Base-by-base conservation (phyloP, 92 coral and sea anemone species). In the Montipora capitata region DNA sequence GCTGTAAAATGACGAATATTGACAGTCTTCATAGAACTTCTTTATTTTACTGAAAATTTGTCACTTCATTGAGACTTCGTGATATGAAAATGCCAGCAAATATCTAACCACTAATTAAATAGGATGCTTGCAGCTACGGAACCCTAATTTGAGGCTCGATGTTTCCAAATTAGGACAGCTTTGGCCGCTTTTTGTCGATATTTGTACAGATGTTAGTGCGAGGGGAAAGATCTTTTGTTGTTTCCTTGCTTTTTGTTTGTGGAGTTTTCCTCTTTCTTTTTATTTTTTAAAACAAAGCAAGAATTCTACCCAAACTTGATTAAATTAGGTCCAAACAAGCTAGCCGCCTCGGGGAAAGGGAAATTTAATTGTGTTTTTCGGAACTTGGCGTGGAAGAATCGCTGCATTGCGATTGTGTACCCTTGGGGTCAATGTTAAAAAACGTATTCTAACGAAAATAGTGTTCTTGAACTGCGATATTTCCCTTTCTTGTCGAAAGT, bases 201-300 rank as follows among this genome's bases (percentile, higher is more conserved):
- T 81, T 81, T 81, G 77, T 39, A 68, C 85, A 81, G 85, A 81
- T 81, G 77, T 20, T 5, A 5, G 15, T 16, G 48, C 35, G 16
- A 17, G 16, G 41, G 35, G 35, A 14, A 80, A 13, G 41, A 14
- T 66, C n/a, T 16, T 68, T 27, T 68, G 10, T 20, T 5, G 39
- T 62, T 62, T 35, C 15, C 11, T 35, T 67, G 0, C 70, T 11
- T 20, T 45, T 4, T 43, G 10, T 66, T 40, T 40, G 8, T 17
- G 54, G 13, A 8, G 8, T 12, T 52, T 7, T n/a, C 13, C 10
- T 7, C 14, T 10, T 54, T 3, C 14, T 54, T 11, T 54, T 54
- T 54, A 54, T 7, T 54, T 3, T 48, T 48, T 5, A 48, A 48
- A 48, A 54, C 51, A 4, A 4, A 45, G 1, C 51, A 54, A 54